Percentiles rank a stretch among this genome's conserved stretches.
phyloP scores from a whole-genome alignment of 1,140 invertebrate genomes.

The Brachionus manjavacas region DNA sequence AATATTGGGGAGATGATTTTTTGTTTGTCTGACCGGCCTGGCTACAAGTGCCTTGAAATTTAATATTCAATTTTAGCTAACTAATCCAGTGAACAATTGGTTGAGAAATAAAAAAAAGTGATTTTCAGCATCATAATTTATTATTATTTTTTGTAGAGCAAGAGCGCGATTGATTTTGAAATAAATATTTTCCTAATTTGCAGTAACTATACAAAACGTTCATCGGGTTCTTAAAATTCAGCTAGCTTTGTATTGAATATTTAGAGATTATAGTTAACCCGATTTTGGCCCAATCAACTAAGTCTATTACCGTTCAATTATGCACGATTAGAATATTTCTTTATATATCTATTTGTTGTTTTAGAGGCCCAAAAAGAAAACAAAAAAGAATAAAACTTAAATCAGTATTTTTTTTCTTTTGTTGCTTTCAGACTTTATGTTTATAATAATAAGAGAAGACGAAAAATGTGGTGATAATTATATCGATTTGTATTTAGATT shows the following conservation, averaged over 20 bases:
- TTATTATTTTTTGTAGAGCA: conserved; percentile 4
- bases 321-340: neutral
- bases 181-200: conserved; percentile 27
- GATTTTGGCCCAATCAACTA: neutral
- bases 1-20: neutral
- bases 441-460: neutral
- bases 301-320: neutral
- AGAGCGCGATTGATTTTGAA: neutral
- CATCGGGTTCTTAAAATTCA: neutral
- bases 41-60: neutral
- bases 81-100: conserved; percentile 4
- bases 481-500: neutral
- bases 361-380: neutral
- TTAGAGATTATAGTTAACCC: neutral
- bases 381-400: neutral
- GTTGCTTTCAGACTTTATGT: neutral
- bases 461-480: neutral
- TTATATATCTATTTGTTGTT: neutral
- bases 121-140: conserved; percentile 37
- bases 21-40: neutral
- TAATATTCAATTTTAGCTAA: neutral
- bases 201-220: neutral
- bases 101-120: neutral
- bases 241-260: neutral
- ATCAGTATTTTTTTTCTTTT: neutral